Evolutionary conservation across 2,113 vertebrate genomes (phyloP), one percentile per base, ranked within the genome.

Genomic region (Daubentonia madagascariensis): DNA sequence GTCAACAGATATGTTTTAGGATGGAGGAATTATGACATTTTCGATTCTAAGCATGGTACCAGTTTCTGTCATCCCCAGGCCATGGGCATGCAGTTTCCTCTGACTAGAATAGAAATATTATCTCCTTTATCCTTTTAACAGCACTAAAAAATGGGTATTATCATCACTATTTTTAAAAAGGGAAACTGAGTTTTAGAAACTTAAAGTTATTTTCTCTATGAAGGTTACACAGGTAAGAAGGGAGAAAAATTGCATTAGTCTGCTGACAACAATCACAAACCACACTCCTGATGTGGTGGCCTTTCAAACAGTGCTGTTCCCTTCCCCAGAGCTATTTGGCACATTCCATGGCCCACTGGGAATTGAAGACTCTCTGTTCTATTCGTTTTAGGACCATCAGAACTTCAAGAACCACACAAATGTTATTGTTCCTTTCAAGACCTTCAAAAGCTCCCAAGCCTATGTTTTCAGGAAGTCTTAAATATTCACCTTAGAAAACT

Each of bases 401-500:
- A 85, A 96, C 54, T 88, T 89, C 22, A 81, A 85, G 85, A 93
- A 92, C 30, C 40, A 83, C 17, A 76, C 50, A 84, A 48, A 85
- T 85, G 32, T 45, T 61, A 48, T 25, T 37, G 5, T n/a, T 93
- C 40, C 25, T 72, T 92, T 92, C 22, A 70, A 91, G 32, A 91
- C 3, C 73, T 89, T 63, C 79, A 35, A 67, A 94, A 91, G 23
- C 37, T 91, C 45, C 70, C 50, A 94, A 65, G 6, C 32, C 23
- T 61, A 1, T 75, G 40, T 25, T 79, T 93, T 93, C 85, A 76
- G 65, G 90, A 96, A 96, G 40, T 12, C 52, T 85, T 45, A 48
- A 52, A 37, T 54, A 76, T 25, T 61, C 68, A 70, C 84, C 68
- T 93, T n/a, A 84, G 83, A 92, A 83, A 84, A 89, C 6, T 63